Evolutionary conservation across 2,797 vertebrate genomes (phyloP).

Genomic region (Orientallactaga sibirica): DNA sequence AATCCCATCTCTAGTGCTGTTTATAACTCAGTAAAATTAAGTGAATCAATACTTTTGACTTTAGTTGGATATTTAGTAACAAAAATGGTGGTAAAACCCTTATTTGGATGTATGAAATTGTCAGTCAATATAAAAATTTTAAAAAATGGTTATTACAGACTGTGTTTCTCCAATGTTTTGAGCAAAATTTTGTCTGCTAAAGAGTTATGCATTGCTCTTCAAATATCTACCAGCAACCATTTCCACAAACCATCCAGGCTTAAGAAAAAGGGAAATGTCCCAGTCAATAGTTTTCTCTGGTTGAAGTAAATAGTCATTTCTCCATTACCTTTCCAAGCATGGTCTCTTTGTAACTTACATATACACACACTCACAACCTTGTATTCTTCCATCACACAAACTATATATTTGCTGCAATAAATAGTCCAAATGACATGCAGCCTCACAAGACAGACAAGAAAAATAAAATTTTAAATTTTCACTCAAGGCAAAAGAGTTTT

Average conservation of each 20-base stretch:
- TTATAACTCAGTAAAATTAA: not conserved
- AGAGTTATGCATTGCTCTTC: not conserved
- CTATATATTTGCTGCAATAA: not conserved
- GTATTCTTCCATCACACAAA: not conserved
- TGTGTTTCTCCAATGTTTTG: not conserved
- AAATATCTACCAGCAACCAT: not conserved
- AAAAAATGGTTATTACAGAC: not conserved
- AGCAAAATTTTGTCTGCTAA: not conserved
- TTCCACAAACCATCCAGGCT: not conserved
- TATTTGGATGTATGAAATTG: no score
- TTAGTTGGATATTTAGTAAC: not conserved
- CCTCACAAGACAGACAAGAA: slow-evolving; percentile 43
- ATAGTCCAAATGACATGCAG: not conserved
- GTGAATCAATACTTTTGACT: not conserved
- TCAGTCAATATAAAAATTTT: no score
- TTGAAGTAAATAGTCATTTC: not conserved
- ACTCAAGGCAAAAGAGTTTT: slow-evolving; percentile 69
- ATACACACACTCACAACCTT: not conserved
- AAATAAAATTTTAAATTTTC: slow-evolving; percentile 55
- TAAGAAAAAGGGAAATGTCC: not conserved
- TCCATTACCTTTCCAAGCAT: slow-evolving; percentile 26
- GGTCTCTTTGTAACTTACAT: not conserved
- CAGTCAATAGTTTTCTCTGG: not conserved
- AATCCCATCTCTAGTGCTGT: not conserved
- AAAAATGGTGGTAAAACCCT: no score